Base-by-base conservation (phyloP, 2,797 vertebrate species). In the Ptychobarbus kaznakovi region DNA sequence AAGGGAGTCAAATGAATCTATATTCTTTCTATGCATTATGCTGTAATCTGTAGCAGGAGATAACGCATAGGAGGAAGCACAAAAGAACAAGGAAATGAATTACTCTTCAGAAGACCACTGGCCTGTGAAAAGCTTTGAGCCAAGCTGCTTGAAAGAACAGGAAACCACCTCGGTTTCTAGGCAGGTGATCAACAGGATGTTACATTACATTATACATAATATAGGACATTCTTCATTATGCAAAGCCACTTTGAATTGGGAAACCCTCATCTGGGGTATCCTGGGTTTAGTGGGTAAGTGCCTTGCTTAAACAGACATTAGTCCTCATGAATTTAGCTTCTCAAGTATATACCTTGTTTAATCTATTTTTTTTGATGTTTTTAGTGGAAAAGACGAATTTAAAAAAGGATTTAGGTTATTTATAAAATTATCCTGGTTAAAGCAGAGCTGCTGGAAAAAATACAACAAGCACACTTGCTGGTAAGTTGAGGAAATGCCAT, bases 31-130 rank as follows among this genome's bases (percentile, higher is more conserved):
- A 15, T 51, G 42, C 25, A 16, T 51, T 84, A 40, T 15, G 25
- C 11, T 75, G 22, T 40, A 38, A 68, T 68, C 22, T 53, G 35
- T 20, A 46, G 63, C 49, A 35, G 75, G 51, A 16, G 75, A 84
- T 79, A 77, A 78, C 22, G 8, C 22, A 40, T 25, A 76, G 22
- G 1, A 44, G 61, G 16, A 68, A 51, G 63, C 44, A 78, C 63
- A 77, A 58, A 56, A 78, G 74, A 68, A 32, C 61, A 40, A 77
- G 63, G n/a, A 78, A 78, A 77, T 58, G 0, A 58, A 68, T 35
- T 58, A 40, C 49, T 61, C 8, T 77, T 8, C 7, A 44, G n/a
- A 44, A 84, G 18, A 35, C 61, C 4, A 4, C 38, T 22, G 18
- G 10, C n/a, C 38, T 40, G 35, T 20, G 3, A 35, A 65, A 11